Evolutionary conservation across 2,113 vertebrate genomes (phyloP).

Genomic region (Paramormyrops kingsleyae): DNA sequence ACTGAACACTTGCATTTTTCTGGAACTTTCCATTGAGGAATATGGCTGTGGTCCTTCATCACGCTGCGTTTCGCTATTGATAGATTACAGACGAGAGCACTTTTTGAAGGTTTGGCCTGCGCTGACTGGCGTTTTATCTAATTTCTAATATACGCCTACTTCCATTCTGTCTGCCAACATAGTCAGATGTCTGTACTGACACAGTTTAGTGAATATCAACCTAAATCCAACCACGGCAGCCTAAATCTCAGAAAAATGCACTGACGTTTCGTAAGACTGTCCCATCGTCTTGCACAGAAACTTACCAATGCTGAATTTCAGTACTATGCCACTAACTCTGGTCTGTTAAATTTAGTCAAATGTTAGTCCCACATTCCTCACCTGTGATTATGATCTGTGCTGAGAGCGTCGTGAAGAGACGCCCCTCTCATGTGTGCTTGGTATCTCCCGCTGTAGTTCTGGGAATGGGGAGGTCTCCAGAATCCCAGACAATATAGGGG

Average conservation of each 20-base stretch:
- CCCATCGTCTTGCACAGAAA: not conserved
- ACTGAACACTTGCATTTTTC: not conserved
- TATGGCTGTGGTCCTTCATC: not conserved
- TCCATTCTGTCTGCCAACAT: not conserved
- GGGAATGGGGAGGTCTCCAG: not conserved
- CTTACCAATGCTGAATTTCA: not conserved
- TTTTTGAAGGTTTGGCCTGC: not conserved
- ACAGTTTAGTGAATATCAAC: not conserved
- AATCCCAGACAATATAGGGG: not conserved
- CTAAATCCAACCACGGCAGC: not conserved
- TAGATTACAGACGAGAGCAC: conserved; percentile 71
- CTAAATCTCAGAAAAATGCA: not conserved
- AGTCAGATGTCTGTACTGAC: not conserved
- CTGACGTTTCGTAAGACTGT: not conserved
- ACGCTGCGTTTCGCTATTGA: not conserved
- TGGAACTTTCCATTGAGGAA: conserved; percentile 4
- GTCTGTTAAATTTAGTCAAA: not conserved
- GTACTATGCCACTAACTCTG: not conserved
- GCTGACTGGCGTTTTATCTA: not conserved
- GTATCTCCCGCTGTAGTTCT: not conserved
- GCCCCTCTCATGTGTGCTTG: conserved; percentile 36
- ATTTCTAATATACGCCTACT: not conserved
- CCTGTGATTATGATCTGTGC: not conserved
- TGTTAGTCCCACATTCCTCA: not conserved
- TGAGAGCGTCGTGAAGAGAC: conserved; percentile 25